Base-by-base conservation (phyloP, 2,888 invertebrate species). In the Drosophila mulleri region DNA sequence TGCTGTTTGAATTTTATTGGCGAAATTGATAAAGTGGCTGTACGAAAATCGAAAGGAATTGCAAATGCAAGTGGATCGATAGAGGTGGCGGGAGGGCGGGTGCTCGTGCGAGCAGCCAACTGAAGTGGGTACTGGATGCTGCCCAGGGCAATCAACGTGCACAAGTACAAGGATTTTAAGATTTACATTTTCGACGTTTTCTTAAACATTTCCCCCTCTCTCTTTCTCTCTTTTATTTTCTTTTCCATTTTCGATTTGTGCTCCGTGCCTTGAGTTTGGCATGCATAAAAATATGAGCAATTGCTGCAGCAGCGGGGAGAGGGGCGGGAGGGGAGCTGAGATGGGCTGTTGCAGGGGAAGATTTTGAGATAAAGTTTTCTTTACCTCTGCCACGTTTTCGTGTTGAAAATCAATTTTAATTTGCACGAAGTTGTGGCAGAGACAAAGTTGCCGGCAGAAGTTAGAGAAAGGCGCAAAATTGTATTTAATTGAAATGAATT, bases 1-100 rank as follows among this genome's bases (percentile, higher is more conserved):
- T 67, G 68, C 85, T 70, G 83, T 78, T 84, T 81, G 77, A 88
- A 78, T 83, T 84, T 84, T 77, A 88, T 84, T 87, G 89, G 87
- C 78, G 70, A 83, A 87, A 87, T 87, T 87, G 86, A 87, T 87
- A 88, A 87, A 87, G 87, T 87, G 79, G 81, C 80, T 87, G 78
- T 68, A 75, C 72, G 50, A 82, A 83, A 83, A 85, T 75, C 82
- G 82, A 85, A 78, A 73, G 75, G 75, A 88, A 79, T 83, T 75
- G 77, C 73, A 79, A 83, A 81, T 81, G 74, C 77, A 77, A 65
- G 72, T 32, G 72, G 77, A 77, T 85, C 63, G 76, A 78, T 76
- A 48, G 52, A 53, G 50, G 35, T 26, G 56, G 54, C 54, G 44
- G 42, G 11, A 9, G 3, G 44, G 6, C 12, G 14, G 42, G 11